Evolutionary conservation across 35 echinoderm and acorn worm genomes (phyloP).

Genomic region (Amphiura filiformis): DNA sequence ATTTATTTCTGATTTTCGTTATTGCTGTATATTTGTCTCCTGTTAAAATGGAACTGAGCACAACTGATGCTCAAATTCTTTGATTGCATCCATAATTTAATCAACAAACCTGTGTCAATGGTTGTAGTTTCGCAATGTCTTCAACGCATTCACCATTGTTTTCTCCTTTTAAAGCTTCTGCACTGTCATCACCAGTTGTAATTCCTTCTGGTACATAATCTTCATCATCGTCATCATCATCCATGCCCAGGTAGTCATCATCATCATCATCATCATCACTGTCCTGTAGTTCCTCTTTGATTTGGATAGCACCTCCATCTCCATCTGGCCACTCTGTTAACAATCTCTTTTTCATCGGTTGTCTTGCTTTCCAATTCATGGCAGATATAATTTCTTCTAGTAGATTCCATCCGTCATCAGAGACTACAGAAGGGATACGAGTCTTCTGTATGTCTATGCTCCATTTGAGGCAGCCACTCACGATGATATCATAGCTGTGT

Average conservation of each 20-base stretch:
- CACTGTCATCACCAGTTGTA: too few relatives aligned
- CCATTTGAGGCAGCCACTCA: not conserved
- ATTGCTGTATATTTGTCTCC: too few relatives aligned
- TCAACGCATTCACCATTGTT: too few relatives aligned
- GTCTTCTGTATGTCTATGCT: not conserved
- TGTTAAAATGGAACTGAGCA: too few relatives aligned
- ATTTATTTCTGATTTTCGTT: too few relatives aligned
- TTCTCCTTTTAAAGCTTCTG: too few relatives aligned
- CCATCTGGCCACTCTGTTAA: not conserved
- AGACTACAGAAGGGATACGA: not conserved
- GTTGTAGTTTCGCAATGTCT: too few relatives aligned
- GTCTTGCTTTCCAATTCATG: not conserved
- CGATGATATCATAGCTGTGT: not conserved
- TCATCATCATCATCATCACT: not conserved
- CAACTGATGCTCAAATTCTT: too few relatives aligned
- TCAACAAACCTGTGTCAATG: too few relatives aligned
- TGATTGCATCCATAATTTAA: too few relatives aligned
- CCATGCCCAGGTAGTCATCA: not conserved
- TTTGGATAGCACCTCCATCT: too few relatives aligned
- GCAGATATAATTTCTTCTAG: not conserved
- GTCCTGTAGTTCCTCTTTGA: too few relatives aligned
- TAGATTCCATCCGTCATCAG: not conserved
- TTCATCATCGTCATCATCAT: not conserved
- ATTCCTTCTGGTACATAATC: not conserved
- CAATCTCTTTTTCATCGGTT: not conserved